These are phyloP conservation scores for Lathamus discolor DNA, from an alignment of 2,113 vertebrate genomes.

Conservation along the genomic window DNA sequence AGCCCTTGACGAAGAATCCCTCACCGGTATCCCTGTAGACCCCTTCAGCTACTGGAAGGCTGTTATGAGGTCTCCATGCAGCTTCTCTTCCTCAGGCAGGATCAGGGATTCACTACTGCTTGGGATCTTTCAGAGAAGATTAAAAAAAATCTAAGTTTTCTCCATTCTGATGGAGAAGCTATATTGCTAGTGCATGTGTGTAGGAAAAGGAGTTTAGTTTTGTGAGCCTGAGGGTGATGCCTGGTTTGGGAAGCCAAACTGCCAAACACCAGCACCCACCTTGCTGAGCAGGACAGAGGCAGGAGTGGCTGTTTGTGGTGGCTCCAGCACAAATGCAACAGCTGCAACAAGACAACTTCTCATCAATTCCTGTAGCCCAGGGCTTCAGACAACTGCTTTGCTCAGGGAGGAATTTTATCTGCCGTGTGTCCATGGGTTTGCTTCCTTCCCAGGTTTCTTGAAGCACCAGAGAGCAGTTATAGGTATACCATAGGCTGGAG, in stretches of 20 bases:
- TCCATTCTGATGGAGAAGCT: not conserved
- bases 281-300: rapidly evolving
- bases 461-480: not conserved
- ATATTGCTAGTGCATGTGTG: rapidly evolving
- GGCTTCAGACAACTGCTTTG: not conserved
- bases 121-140: not conserved
- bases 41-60: too few species aligned
- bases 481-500: not conserved
- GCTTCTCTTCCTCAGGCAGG: not conserved
- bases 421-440: not conserved
- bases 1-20: too few species aligned
- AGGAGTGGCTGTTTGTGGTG: not conserved
- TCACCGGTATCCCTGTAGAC: too few species aligned
- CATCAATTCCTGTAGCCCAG: not conserved
- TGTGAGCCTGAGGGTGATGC: not conserved
- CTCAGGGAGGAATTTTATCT: not conserved
- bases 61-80: too few species aligned
- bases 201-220: not conserved
- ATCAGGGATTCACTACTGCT: not conserved
- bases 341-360: not conserved
- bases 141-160: not conserved
- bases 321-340: not conserved
- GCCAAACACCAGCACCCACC: rapidly evolving
- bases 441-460: not conserved
- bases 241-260: not conserved